Evolutionary conservation across 1,140 invertebrate genomes (phyloP).

Genomic region (Hylaeus anthracinus): DNA sequence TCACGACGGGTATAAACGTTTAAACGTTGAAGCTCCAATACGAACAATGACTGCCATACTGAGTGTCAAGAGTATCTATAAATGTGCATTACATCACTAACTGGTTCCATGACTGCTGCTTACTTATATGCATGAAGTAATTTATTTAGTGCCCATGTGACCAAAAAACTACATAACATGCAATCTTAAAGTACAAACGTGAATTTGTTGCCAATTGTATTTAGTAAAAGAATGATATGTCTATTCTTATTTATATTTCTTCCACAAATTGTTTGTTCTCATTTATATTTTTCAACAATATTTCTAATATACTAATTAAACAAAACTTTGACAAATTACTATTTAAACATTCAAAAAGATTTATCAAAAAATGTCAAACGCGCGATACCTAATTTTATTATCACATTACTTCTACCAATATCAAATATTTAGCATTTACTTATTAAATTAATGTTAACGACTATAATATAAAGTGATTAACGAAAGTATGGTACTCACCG

Average conservation of each 20-base stretch:
- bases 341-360: too few species aligned
- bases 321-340: too few species aligned
- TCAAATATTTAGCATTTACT: not conserved
- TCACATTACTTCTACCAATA: not conserved
- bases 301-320: not conserved
- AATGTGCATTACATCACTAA: conserved; percentile 78
- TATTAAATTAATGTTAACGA: not conserved
- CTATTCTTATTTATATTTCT: too few species aligned
- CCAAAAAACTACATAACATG: conserved; percentile 29
- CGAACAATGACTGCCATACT: conserved; percentile 73
- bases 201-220: not conserved
- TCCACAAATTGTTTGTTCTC: too few species aligned
- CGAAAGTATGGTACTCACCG: conserved; percentile 67
- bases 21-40: conserved; percentile 31
- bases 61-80: conserved; percentile 71
- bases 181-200: not conserved
- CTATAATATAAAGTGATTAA: not conserved
- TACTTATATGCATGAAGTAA: conserved; percentile 36
- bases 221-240: too few species aligned
- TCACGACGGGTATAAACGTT: not conserved
- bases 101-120: conserved; percentile 68
- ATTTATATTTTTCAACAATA: too few species aligned
- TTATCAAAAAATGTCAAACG: too few species aligned
- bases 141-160: conserved; percentile 45
- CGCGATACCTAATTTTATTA: not conserved